Percentiles rank a stretch among this genome's conserved stretches.
Conservation (phyloP, 2,797 vertebrate species). For the Crax fasciolata region DNA sequence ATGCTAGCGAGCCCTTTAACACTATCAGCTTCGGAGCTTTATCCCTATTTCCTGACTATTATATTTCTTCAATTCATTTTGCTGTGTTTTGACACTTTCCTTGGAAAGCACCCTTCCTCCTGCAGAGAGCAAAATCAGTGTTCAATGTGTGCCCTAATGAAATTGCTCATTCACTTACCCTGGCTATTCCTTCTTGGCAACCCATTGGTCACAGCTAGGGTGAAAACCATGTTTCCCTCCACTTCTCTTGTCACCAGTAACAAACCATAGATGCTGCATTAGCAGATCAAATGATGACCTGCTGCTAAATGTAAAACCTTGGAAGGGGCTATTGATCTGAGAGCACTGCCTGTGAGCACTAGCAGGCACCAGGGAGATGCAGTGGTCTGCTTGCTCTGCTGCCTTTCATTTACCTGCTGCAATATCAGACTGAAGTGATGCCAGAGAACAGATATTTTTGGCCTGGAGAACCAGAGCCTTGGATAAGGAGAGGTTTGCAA, state of each 20-base stretch:
- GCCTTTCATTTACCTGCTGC: neutral
- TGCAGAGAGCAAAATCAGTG: neutral
- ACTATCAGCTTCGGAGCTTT: neutral
- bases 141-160: neutral
- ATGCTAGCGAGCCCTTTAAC: neutral
- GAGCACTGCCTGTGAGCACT: neutral
- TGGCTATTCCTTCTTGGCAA: neutral
- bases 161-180: neutral
- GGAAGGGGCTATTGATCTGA: neutral
- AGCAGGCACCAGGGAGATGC: neutral
- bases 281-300: constrained; percentile 24
- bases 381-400: neutral
- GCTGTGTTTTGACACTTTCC: neutral
- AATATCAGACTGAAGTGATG: neutral
- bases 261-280: constrained; percentile 9
- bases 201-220: constrained; percentile 20
- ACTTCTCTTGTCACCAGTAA: constrained; percentile 26
- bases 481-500: neutral
- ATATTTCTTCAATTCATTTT: neutral
- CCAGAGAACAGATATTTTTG: neutral
- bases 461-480: neutral
- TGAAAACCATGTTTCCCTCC: neutral
- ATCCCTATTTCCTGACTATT: neutral
- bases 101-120: neutral
- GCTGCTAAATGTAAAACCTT: constrained; percentile 21